These are phyloP conservation scores for Sialis fuliginosa DNA, from an alignment of 2,888 invertebrate species.

Conservation along the genomic window DNA sequence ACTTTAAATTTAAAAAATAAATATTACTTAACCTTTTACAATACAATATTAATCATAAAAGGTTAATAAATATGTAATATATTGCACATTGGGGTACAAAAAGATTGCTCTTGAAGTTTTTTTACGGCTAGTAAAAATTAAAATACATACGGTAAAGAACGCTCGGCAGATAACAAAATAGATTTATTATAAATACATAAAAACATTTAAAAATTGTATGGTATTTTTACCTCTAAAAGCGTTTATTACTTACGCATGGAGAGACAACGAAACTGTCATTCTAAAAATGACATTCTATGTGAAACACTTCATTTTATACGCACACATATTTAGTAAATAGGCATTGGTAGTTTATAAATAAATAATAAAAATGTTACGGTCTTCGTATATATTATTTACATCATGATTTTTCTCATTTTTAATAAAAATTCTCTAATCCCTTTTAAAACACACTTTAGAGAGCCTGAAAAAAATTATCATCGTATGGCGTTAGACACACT, in stretches of 20 bases:
- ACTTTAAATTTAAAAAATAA: too few relatives aligned
- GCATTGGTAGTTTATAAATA: constrained; percentile 1
- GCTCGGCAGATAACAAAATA: too few relatives aligned
- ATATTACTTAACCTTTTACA: too few relatives aligned
- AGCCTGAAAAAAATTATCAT: background rate
- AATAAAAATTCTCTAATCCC: background rate
- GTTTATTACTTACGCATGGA: background rate
- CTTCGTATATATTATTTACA: background rate
- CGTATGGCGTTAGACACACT: background rate
- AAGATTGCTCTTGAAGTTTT: too few relatives aligned
- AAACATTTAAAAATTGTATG: too few relatives aligned
- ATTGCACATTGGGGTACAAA: too few relatives aligned
- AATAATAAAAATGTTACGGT: constrained; percentile 1
- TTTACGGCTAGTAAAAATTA: too few relatives aligned
- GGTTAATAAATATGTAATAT: too few relatives aligned
- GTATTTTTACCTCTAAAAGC: background rate
- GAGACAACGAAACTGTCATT: background rate
- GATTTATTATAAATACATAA: too few relatives aligned
- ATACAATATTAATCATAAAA: too few relatives aligned
- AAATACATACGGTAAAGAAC: too few relatives aligned
- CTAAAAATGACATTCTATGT: background rate
- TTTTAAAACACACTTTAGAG: background rate
- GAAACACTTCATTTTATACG: background rate
- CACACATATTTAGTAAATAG: background rate
- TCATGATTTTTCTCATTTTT: constrained; percentile 1